Evolutionary conservation across 1,140 invertebrate species (phyloP).

Genomic region (Drosophila ogumai): DNA sequence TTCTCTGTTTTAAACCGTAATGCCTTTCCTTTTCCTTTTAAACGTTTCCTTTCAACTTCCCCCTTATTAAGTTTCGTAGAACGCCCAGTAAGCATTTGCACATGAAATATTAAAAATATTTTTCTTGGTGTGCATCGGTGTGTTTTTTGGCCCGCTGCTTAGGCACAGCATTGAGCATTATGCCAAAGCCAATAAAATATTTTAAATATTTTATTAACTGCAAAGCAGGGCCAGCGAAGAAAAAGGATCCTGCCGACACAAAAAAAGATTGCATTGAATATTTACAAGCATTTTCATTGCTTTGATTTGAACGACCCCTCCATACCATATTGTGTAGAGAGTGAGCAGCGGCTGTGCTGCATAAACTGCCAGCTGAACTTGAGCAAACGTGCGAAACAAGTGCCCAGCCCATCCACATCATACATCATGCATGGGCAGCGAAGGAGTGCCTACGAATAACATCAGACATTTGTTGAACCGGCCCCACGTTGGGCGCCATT

Average conservation of each 20-base stretch:
- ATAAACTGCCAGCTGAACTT: conserved; percentile 59
- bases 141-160: conserved; percentile 25
- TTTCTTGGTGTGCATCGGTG: conserved; percentile 66
- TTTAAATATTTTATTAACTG: conserved; percentile 82
- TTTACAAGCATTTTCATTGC: conserved; percentile 83
- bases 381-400: conserved; percentile 54
- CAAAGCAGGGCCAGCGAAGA: conserved; percentile 63
- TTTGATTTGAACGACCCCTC: conserved; percentile 76
- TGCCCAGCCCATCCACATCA: conserved; percentile 30
- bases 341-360: conserved; percentile 60
- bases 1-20: conserved; percentile 16
- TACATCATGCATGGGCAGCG: conserved; percentile 18
- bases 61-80: conserved; percentile 28
- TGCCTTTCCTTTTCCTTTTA: conserved; percentile 7
- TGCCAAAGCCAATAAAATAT: conserved; percentile 73
- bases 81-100: conserved; percentile 68
- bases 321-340: conserved; percentile 44
- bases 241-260: conserved; percentile 22
- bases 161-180: conserved; percentile 49
- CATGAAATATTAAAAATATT: conserved; percentile 82
- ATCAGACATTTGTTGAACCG: neutral
- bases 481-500: conserved; percentile 11
- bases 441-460: conserved; percentile 35
- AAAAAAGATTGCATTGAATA: conserved; percentile 77
- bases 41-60: conserved; percentile 13